Base-by-base conservation (phyloP, 2,888 invertebrate genomes). In the Ceratothoa steindachneri region DNA sequence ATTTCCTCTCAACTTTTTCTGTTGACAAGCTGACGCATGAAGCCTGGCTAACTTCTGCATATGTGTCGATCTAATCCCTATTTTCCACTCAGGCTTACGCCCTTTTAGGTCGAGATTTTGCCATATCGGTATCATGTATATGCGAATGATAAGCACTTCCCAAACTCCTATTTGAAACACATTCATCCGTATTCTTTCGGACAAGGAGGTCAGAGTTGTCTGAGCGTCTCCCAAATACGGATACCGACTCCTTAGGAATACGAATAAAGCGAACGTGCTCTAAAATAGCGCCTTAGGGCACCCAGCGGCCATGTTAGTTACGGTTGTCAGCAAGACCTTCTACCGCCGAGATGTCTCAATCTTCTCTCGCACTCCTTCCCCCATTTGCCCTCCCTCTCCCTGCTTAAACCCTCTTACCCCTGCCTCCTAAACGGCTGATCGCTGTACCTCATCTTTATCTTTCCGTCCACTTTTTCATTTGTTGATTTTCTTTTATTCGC, bases 281-380 rank as follows among this genome's bases (percentile, higher is more conserved):
- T 30, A 19, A 15, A 27, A 15, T 30, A 52, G 27, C 65, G 41
- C 69, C 73, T 66, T 69, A 52, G 22, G 73, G 69, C 29, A 51
- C 69, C 69, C 69, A 73, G 73, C 69, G 73, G 73, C 69, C 31
- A 66, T 51, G 64, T 73, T 73, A 24, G 73, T 22, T 69, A 73
- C 73, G 73, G 41, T 52, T 73, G 73, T 73, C 69, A 73, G 52
- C 53, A 65, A 65, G 69, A 52, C 65, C 52, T 65, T 69, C 69
- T 28, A 52, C 30, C 52, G 30, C 68, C 60, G 19, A n/a, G 73
- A 73, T 69, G 73, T 73, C 69, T 73, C 69, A 68, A 69, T 73
- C 67, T 30, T 67, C 67, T 31, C 30, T 22, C 15, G 7, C n/a
- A 12, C 67, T 0, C 41, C 67, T 5, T 19, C 31, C 67, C 31